These are phyloP conservation scores for Microcebus jonahi DNA, from an alignment of 2,113 vertebrate genomes.

Conservation along the genomic window DNA sequence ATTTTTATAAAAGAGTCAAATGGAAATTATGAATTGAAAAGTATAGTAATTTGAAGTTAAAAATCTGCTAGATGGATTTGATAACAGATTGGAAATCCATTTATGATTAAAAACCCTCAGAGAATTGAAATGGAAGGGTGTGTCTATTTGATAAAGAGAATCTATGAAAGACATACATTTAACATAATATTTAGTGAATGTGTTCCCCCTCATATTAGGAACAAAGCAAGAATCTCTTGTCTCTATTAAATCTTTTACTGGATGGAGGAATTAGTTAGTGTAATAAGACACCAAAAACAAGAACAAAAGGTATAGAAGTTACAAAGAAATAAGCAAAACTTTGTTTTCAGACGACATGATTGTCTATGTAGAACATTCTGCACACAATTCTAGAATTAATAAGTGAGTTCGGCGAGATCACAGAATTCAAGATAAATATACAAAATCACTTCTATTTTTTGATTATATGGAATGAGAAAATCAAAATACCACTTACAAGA, in stretches of 20 bases:
- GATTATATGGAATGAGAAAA: background rate
- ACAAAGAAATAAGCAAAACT: background rate
- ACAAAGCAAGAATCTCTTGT: background rate
- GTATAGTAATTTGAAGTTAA: background rate
- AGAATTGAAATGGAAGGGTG: background rate
- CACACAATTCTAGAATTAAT: background rate
- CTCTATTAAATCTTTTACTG: background rate
- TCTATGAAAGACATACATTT: background rate
- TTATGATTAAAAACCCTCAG: background rate
- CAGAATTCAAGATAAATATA: background rate
- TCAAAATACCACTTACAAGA: background rate
- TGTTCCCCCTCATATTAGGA: background rate
- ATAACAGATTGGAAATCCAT: background rate
- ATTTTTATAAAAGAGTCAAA: background rate
- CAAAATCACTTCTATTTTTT: background rate
- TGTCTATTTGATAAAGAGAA: background rate
- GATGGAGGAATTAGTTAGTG: background rate
- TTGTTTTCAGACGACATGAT: background rate
- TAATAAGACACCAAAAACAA: background rate
- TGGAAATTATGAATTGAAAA: background rate
- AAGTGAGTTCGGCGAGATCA: background rate
- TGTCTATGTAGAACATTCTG: background rate
- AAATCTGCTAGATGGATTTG: background rate
- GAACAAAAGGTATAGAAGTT: background rate
- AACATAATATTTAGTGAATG: background rate